Evolutionary conservation across 2,797 vertebrate species (phyloP).

Genomic region (Sebastes matsubarae): DNA sequence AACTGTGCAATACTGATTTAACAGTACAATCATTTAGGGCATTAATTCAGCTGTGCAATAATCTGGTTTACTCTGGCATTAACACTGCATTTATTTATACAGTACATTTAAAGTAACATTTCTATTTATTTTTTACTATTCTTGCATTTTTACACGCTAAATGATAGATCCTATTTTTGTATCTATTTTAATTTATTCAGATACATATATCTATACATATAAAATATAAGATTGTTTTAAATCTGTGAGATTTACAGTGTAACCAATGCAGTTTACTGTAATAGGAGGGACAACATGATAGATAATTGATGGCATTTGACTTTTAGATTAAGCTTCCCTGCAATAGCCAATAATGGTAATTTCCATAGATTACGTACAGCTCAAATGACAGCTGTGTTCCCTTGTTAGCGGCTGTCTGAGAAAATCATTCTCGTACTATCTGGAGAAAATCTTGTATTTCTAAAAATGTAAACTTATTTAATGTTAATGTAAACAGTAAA

Average conservation of each 20-base stretch:
- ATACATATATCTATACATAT: neutral
- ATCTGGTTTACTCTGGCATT: no score
- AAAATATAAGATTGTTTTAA: neutral
- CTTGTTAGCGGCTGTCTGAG: neutral
- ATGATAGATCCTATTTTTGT: no score
- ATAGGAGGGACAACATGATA: neutral
- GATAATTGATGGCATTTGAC: neutral
- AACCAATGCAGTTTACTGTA: neutral
- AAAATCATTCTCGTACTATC: neutral
- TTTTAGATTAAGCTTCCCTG: neutral
- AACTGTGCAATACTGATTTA: no score
- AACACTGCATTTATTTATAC: no score
- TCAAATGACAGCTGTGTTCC: neutral
- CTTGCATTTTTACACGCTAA: no score
- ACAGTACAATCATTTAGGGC: no score
- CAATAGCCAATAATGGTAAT: neutral
- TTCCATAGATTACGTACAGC: slow-evolving; percentile 8
- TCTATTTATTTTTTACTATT: no score
- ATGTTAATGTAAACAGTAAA: neutral
- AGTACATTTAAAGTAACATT: no score
- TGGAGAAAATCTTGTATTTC: neutral
- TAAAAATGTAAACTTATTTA: neutral
- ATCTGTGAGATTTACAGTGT: neutral
- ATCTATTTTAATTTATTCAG: no score
- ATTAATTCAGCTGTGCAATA: no score